Evolutionary conservation across 2,113 vertebrate genomes (phyloP).

Genomic region (Brachyhypopomus occidentalis): DNA sequence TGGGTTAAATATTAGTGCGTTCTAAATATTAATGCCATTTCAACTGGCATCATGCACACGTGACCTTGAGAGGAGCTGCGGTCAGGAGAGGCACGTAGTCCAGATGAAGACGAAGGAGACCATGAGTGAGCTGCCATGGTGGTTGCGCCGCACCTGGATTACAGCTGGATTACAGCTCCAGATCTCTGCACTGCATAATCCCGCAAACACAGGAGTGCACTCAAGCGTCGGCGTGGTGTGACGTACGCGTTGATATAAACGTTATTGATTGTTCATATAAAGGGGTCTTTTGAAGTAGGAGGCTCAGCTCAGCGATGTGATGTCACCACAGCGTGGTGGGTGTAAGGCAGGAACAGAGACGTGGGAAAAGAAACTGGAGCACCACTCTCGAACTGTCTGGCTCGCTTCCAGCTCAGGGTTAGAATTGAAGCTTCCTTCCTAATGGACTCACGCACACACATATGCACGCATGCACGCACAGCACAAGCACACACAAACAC

Average conservation of each 20-base stretch:
- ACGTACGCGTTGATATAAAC: neutral
- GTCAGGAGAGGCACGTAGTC: neutral
- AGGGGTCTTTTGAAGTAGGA: neutral
- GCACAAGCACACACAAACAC: neutral
- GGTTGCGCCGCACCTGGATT: neutral
- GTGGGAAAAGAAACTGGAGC: constrained; percentile 23
- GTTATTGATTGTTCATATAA: neutral
- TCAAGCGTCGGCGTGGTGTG: too few relatives aligned
- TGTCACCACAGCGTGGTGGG: neutral
- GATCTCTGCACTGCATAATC: neutral
- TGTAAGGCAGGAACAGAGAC: neutral
- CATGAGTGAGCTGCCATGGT: neutral
- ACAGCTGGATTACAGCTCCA: too few relatives aligned
- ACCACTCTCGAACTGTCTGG: constrained; percentile 22
- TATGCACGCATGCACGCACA: neutral
- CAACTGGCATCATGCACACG: neutral
- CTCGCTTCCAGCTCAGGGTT: neutral
- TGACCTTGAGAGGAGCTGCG: neutral
- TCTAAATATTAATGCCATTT: neutral
- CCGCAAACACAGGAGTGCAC: neutral
- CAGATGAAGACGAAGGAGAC: neutral
- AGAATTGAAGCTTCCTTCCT: constrained; percentile 33
- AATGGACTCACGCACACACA: neutral
- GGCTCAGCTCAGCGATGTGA: too few relatives aligned
- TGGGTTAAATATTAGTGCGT: neutral